Conservation (phyloP, 2,113 vertebrate species). For the Microtus richardsoni region DNA sequence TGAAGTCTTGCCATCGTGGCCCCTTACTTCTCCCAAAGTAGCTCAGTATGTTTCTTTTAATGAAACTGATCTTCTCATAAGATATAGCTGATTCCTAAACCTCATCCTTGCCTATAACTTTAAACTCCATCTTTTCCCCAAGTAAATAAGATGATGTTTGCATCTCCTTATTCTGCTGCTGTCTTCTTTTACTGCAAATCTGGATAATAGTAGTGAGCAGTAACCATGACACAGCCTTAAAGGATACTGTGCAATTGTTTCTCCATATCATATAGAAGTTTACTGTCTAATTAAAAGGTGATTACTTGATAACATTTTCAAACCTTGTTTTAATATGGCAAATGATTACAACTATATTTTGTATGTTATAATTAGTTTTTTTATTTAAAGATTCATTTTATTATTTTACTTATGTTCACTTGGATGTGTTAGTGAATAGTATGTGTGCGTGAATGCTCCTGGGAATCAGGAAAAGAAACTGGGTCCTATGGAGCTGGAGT, state of each 20-base stretch:
- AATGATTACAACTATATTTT: background rate
- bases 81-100: too few relatives aligned
- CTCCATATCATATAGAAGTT: background rate
- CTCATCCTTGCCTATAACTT: too few relatives aligned
- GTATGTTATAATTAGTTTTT: background rate
- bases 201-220: too few relatives aligned
- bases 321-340: background rate
- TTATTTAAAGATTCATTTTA: background rate
- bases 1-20: too few relatives aligned
- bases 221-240: background rate
- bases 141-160: too few relatives aligned
- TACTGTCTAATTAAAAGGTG: background rate
- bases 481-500: background rate
- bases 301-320: background rate
- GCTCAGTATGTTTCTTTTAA: too few relatives aligned
- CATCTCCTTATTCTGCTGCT: too few relatives aligned
- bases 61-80: too few relatives aligned
- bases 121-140: too few relatives aligned
- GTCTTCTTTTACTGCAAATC: too few relatives aligned
- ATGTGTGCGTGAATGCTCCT: too few relatives aligned
- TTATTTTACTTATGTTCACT: background rate
- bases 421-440: background rate
- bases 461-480: background rate
- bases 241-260: background rate
- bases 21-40: too few relatives aligned